Base-by-base conservation (phyloP, 1,140 invertebrate genomes). In the Zophobas atratus region DNA sequence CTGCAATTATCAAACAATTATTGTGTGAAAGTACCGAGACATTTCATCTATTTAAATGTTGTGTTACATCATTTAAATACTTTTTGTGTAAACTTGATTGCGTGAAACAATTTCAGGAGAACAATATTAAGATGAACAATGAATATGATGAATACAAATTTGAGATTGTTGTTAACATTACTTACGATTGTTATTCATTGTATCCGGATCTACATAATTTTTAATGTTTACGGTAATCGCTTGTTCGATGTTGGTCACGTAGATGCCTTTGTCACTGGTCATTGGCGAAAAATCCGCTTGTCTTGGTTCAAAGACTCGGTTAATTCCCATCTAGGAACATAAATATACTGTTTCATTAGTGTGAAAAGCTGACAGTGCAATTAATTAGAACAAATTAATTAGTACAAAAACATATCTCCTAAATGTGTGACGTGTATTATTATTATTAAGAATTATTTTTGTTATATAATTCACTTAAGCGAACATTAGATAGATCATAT, bases 201-300 rank as follows among this genome's bases (percentile, higher is more conserved):
- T 90, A 6, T 86, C 84, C 78, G 85, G 88, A 86, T 91, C 89
- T 81, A 91, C 88, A 81, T 92, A 93, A 84, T 94, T 95, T 81
- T 92, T 90, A 78, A 95, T 94, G 80, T 92, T 92, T 1, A 95
- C 92, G 32, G 93, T 93, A 60, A 95, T 93, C 33, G 92, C 92
- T 86, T 95, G 94, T 85, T 95, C 94, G 77, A 95, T 92, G 83
- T 94, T 94, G 72, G 93, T 91, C 6, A 94, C 94, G 82, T 94
- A 95, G 43, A 95, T 90, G 35, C 92, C 90, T 6, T 89, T 85
- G 77, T 94, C 92, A 2, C 89, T 86, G 34, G 94, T 94, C 94
- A 95, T 94, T 35, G 90, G 90, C 4, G 90, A 90, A 81, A 96
- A 92, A 85, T 96, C 93, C 0, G 92, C 90, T 63, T 91, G 89